Evolutionary conservation across 2,113 vertebrate genomes (phyloP), one percentile per base, ranked within the genome.

Genomic region (Eudorcas thomsonii): DNA sequence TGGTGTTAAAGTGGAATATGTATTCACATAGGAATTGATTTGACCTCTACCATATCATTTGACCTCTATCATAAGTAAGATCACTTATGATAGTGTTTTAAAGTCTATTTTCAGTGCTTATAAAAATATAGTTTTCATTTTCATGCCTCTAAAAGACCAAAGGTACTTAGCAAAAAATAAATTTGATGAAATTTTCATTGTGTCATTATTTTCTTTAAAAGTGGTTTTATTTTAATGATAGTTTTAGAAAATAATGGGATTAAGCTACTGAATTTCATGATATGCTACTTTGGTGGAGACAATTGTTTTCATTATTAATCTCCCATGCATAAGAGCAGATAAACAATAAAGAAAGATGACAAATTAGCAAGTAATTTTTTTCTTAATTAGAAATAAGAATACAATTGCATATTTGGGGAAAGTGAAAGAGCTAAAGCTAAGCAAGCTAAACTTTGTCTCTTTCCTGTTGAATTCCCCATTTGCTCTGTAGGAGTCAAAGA

Each of bases 201-300:
- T 67, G 84, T 88, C 25, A 8, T 97, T 98, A 96, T 96, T 93
- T 98, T 98, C 91, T 97, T 90, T 94, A 96, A 97, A 97, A 60
- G 81, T 96, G 93, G 97, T 96, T 96, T 98, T 96, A 93, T 97
- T 88, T 97, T 96, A 98, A 96, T 98, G 91, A 77, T 55, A 93
- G 89, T 84, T 25, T 33, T 78, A 74, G 13, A 55, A 96, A 97
- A 86, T 48, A 80, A 59, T 64, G 10, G 11, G 83, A 94, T 78
- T 78, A 97, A 36, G n/a, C 43, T 92, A 21, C 4, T 7, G 59
- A 91, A 95, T 98, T 98, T 97, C 92, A 93, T 92, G 19, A 36
- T 80, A 55, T 59, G 11, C 3, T 59, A 54, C 2, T 78, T 43
- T 87, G 3, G 3, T 50, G 80, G 78, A 74, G 15, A 94, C 80